phyloP scores from a whole-genome alignment of 2,113 vertebrate species.

The Thermophis baileyi region DNA sequence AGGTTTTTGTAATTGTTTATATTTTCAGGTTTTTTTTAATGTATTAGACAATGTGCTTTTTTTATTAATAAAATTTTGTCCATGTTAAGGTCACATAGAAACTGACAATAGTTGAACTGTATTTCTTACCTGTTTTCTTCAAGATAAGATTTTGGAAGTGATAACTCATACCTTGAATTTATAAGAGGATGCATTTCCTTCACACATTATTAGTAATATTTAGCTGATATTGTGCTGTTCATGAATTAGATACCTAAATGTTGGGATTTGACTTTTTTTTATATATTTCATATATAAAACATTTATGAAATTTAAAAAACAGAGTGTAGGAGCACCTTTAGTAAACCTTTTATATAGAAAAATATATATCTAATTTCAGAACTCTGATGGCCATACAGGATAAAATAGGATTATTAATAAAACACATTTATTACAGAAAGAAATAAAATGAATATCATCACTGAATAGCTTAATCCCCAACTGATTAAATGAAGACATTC shows the following conservation, averaged over 20 bases:
- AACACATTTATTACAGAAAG: background rate
- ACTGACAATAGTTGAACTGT: background rate
- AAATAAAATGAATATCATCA: background rate
- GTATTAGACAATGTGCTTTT: background rate
- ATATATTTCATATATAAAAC: background rate
- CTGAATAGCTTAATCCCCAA: background rate
- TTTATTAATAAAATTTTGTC: background rate
- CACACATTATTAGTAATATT: background rate
- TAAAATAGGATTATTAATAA: background rate
- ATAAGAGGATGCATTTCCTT: background rate
- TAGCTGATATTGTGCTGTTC: background rate
- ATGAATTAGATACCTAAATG: background rate
- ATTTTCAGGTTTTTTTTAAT: background rate
- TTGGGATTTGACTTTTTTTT: background rate
- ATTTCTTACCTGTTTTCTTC: background rate
- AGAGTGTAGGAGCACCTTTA: background rate
- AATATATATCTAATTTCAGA: background rate
- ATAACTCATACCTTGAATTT: background rate
- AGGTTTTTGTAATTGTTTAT: background rate
- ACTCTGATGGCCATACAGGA: background rate
- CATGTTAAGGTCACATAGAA: background rate
- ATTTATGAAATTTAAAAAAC: background rate
- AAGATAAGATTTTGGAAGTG: background rate
- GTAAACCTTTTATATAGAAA: background rate
- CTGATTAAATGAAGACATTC: background rate